Conservation (phyloP, 2,113 vertebrate species). For the Pteruthius melanotis region DNA sequence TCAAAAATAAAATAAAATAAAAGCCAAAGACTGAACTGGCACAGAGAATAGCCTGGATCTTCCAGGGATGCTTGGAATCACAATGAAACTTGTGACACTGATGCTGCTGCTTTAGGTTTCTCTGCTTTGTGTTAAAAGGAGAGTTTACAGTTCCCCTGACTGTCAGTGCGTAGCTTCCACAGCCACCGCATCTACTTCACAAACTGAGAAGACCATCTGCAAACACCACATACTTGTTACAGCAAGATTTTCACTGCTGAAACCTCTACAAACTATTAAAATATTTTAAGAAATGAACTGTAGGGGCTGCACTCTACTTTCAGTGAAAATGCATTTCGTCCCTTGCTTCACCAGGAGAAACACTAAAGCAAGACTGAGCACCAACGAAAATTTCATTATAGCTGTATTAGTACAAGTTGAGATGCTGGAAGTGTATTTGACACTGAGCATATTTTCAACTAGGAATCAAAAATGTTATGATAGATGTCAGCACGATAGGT, state of each 20-base stretch:
- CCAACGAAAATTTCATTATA: not conserved
- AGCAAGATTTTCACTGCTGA: not conserved
- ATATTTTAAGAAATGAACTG: not conserved
- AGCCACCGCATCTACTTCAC: not conserved
- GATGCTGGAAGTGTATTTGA: not conserved
- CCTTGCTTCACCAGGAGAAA: not conserved
- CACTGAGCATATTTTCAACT: not conserved
- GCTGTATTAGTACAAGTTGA: not conserved
- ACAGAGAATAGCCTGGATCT: not conserved
- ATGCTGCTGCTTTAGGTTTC: not conserved
- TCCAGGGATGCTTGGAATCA: not conserved
- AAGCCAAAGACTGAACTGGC: not conserved
- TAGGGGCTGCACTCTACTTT: not conserved
- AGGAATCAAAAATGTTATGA: not conserved
- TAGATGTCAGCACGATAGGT: not conserved
- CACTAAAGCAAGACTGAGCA: not conserved
- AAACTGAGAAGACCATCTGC: not conserved
- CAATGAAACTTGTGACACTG: not conserved
- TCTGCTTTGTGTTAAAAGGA: not conserved
- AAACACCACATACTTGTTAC: not conserved
- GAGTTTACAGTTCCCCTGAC: not conserved
- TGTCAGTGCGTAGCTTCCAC: not conserved
- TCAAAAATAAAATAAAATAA: not conserved
- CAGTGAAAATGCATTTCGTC: not conserved
- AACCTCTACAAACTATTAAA: not conserved